These are phyloP conservation scores for Axinella damicornis DNA, from an alignment of 37 sponge, comb jelly and placozoan species.

Conservation along the genomic window DNA sequence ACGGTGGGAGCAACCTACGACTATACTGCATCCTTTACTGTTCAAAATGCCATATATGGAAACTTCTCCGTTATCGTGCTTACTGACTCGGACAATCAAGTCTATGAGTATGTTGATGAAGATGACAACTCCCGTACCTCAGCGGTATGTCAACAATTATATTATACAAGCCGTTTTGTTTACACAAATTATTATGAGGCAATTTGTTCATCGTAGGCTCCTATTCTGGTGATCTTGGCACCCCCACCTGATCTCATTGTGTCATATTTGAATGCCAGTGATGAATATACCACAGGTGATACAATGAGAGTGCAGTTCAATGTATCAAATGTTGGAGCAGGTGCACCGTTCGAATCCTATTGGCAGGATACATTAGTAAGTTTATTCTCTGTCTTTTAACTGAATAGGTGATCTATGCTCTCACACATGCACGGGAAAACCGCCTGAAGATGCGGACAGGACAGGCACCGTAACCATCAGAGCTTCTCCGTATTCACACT, in stretches of 20 bases:
- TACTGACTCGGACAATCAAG: conserved; percentile 11
- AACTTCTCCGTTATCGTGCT: conserved; percentile 21
- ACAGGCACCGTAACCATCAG: too few relatives aligned
- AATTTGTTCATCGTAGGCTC: too few relatives aligned
- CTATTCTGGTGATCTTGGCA: neutral
- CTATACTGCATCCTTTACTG: neutral
- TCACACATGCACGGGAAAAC: too few relatives aligned
- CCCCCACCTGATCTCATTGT: conserved; percentile 35
- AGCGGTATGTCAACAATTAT: too few relatives aligned
- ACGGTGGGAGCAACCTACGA: too few relatives aligned
- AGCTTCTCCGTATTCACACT: too few relatives aligned
- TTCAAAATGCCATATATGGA: conserved; percentile 38
- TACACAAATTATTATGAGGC: too few relatives aligned
- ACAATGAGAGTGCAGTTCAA: conserved; percentile 9
- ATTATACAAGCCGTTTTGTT: too few relatives aligned
- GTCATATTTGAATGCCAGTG: neutral
- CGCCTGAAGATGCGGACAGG: too few relatives aligned
- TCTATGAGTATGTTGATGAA: conserved; percentile 26
- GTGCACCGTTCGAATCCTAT: conserved; percentile 38
- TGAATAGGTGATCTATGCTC: too few relatives aligned
- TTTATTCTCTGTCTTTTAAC: too few relatives aligned
- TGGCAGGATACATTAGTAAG: conserved; percentile 38
- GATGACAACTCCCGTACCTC: conserved; percentile 17
- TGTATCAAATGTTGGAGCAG: conserved; percentile 31
- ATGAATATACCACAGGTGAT: conserved; percentile 9